These are phyloP conservation scores for Corella eumyota DNA, from an alignment of 23 tunicate genomes.

Conservation along the genomic window DNA sequence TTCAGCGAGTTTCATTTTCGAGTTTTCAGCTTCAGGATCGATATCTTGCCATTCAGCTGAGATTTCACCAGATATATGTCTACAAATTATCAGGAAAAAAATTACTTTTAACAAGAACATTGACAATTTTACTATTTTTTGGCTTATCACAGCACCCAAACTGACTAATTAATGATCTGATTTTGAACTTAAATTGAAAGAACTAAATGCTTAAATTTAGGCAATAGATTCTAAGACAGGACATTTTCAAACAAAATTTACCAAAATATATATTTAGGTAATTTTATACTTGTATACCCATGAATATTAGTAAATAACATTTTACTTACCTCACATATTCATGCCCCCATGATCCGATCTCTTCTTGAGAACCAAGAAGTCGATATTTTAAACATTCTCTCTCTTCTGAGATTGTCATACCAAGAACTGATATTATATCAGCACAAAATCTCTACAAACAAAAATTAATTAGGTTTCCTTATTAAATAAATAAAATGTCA, in stretches of 20 bases:
- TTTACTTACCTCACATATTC: conserved; percentile 95
- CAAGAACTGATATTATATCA: conserved; percentile 85
- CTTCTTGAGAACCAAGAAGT: conserved; percentile 78
- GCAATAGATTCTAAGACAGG: no score
- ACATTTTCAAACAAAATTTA: no score
- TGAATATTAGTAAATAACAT: no score
- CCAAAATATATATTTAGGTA: no score
- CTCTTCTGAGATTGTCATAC: conserved; percentile 92
- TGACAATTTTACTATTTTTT: no score
- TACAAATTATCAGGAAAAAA: not conserved
- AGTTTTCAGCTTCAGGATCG: conserved; percentile 29
- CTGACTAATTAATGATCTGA: no score
- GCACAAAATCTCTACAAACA: conserved; percentile 76
- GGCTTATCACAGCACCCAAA: no score
- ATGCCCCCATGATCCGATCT: conserved; percentile 96
- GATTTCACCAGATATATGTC: conserved; percentile 95
- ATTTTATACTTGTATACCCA: no score
- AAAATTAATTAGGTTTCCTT: not conserved
- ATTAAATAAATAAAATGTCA: no score
- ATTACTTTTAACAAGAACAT: no score
- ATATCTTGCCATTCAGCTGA: conserved; percentile 91
- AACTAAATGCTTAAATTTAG: no score
- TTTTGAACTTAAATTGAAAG: no score
- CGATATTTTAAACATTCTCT: conserved; percentile 90
- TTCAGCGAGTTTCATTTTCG: conserved; percentile 23